phyloP scores from a whole-genome alignment of 2,888 invertebrate genomes.

The Thecocarcelia acutangulata region DNA sequence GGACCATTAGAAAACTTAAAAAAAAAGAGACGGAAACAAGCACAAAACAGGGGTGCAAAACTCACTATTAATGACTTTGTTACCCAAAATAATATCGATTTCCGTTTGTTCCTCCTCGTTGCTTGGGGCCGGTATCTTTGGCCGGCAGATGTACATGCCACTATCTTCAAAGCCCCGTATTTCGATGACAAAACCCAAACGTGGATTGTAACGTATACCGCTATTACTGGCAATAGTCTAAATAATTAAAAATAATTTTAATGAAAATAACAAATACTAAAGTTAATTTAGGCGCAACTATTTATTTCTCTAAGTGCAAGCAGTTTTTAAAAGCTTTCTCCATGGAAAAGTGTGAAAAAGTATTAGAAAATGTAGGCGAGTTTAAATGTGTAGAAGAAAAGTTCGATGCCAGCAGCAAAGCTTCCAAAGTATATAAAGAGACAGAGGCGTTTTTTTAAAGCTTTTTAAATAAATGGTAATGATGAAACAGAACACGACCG shows the following conservation, averaged over 20 bases:
- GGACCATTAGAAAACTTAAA: conserved; percentile 68
- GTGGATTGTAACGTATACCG: conserved; percentile 78
- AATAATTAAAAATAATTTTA: conserved; percentile 51
- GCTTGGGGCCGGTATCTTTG: conserved; percentile 75
- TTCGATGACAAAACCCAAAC: conserved; percentile 78
- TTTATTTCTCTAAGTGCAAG: conserved; percentile 43
- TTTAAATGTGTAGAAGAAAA: too few species aligned
- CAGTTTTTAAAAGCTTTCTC: conserved; percentile 22
- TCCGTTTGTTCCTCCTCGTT: conserved; percentile 76
- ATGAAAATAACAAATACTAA: conserved; percentile 19
- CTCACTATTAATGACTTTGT: conserved; percentile 80
- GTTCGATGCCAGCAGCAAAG: too few species aligned
- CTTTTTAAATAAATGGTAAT: too few species aligned
- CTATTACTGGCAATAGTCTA: conserved; percentile 77
- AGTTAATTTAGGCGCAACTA: not conserved
- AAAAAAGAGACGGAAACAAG: conserved; percentile 78
- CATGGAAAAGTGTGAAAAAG: not conserved
- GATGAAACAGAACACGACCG: too few species aligned
- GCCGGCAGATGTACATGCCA: conserved; percentile 78
- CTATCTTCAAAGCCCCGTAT: conserved; percentile 77
- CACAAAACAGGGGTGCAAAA: conserved; percentile 81
- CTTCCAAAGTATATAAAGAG: too few species aligned
- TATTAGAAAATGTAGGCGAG: not conserved
- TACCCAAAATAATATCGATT: conserved; percentile 74
- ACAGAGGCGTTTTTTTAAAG: too few species aligned